Base-by-base conservation (phyloP, 2,888 invertebrate species). In the Polia nebulosa region DNA sequence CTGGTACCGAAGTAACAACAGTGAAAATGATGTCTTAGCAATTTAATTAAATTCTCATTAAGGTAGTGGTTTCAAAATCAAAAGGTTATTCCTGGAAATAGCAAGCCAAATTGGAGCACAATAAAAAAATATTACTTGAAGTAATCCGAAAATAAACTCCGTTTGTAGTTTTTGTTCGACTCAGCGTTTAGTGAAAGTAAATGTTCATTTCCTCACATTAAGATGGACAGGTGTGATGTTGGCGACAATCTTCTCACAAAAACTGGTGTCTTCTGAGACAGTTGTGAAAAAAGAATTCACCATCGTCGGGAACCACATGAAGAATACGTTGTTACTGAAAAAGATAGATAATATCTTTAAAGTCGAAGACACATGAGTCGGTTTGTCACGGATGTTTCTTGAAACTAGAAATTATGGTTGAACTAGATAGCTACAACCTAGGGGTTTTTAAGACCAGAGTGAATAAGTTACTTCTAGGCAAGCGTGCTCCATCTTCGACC, bases 251-350 rank as follows among this genome's bases (percentile, higher is more conserved):
- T 76, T 80, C 49, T 86, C 71, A 55, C 88, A 88, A 49, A 88
- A 87, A 20, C 74, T 79, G 2, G 20, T 53, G 36, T 75, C 60
- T 34, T 51, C 59, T 1, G 59, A 58, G 0, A 65, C 32, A 2
- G 86, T 60, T 7, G 73, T 72, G 32, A 82, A 85, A 81, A 95
- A 90, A 2, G 89, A 88, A 72, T 95, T 95, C 11, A 94, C 84
- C 63, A 96, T 93, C 56, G 93, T 90, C 5, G 95, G 95, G 66
- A 92, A 93, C 95, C 95, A 96, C 88, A 95, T 88, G 41, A 89
- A 88, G 61, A 94, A 86, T 15, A 93, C 91, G 58, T 93, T 91
- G 61, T 91, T 91, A 11, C 94, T 94, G 81, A 61, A 84, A 85
- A 44, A 15, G 20, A 51, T 20, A 29, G 2, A 52, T 34, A 17